Conservation (phyloP, 2,113 vertebrate species). For the Cyprinus carpio region DNA sequence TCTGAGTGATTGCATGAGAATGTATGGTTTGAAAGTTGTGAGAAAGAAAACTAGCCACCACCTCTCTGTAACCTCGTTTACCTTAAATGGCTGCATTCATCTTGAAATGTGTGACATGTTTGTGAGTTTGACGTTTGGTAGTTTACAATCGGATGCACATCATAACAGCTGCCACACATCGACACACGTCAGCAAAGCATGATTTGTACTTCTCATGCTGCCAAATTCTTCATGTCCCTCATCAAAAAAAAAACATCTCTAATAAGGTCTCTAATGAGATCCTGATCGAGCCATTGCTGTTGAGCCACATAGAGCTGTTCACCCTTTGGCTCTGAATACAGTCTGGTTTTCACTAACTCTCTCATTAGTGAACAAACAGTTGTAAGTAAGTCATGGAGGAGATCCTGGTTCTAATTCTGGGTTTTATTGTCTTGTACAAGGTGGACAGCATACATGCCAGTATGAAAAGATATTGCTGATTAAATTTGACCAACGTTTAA, state of each 20-base stretch:
- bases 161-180: conserved; percentile 3
- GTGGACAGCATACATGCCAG: background rate
- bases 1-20: background rate
- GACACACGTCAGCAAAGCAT: background rate
- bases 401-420: background rate
- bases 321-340: conserved; percentile 1
- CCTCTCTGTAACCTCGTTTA: background rate
- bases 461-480: background rate
- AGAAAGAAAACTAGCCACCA: background rate
- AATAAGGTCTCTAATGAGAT: conserved; percentile 2
- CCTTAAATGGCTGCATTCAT: background rate
- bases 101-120: background rate
- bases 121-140: background rate
- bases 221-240: conserved; percentile 16
- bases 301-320: background rate
- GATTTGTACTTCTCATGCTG: conserved; percentile 25
- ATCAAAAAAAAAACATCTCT: conserved; percentile 7
- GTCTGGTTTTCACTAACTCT: conserved; percentile 2
- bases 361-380: background rate
- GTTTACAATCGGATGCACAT: background rate
- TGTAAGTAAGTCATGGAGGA: background rate
- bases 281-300: background rate
- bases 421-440: background rate
- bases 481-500: background rate
- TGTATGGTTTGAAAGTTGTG: background rate